Evolutionary conservation across 2,888 invertebrate species (phyloP), one percentile per base, ranked within the genome.

Genomic region (Amitus sp.): DNA sequence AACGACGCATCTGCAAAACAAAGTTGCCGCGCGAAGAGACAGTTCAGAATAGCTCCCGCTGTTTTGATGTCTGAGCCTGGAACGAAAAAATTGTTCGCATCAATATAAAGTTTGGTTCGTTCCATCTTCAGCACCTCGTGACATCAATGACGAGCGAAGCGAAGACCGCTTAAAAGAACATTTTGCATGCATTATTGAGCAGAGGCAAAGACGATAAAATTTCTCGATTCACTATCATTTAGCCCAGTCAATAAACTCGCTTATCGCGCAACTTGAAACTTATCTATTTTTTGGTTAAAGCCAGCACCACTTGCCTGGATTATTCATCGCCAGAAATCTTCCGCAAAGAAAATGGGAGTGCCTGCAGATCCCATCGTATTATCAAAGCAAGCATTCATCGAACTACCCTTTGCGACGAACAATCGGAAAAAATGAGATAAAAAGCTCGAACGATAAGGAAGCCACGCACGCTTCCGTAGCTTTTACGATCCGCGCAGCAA

Each of bases 1-100:
- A 94, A 95, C 70, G 94, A 93, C 62, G 92, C 88, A 85, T 95
- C 94, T 79, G 95, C 94, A 83, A 92, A 93, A 84, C 95, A 95
- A 66, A 94, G 87, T 83, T 94, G 93, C 71, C 94, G 88, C 52
- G 95, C 95, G 79, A 93, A 87, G 69, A 95, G 87, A 83, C 95
- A 95, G 85, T 95, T 95, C 77, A 94, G 85, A 80, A 94, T 93
- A 67, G 93, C 91, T 79, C 91, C 89, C 54, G 88, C 87, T 70
- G 87, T 88, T 81, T 93, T 92, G 74, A 91, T 87, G 76, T 91
- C 92, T 69, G 92, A 89, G 82, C 92, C 94, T 94, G 89, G 5
- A 20, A 42, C 19, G 15, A 39, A 13, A 13, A 2, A 39, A 39
- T 34, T 34, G 4, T n/a, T n/a, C n/a, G n/a, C n/a, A n/a, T n/a